Evolutionary conservation across 2,888 invertebrate genomes (phyloP).

Genomic region (Oxystoma pomonae): DNA sequence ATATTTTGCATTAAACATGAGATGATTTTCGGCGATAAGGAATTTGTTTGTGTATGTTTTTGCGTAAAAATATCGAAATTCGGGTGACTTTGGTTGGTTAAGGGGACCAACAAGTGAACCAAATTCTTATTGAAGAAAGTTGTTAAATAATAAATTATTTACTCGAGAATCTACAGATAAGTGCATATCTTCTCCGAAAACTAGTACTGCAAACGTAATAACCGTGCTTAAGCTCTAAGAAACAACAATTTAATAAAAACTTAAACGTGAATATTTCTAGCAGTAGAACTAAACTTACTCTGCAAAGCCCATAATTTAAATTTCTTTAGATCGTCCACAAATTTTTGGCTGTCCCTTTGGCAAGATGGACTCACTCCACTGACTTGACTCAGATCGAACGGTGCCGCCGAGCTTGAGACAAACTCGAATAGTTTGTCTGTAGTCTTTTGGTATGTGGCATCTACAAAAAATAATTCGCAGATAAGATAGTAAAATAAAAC

Average conservation of each 20-base stretch:
- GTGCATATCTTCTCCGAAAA: no score
- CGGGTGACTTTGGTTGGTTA: no score
- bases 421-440: constrained; percentile 35
- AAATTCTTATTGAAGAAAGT: no score
- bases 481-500: no score
- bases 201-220: no score
- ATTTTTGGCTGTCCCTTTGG: constrained; percentile 38
- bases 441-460: constrained; percentile 35
- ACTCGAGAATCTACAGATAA: no score
- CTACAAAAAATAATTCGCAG: constrained; percentile 37
- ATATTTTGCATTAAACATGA: not conserved
- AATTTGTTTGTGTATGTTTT: not conserved
- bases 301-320: constrained; percentile 46
- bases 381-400: constrained; percentile 40
- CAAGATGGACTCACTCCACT: constrained; percentile 40
- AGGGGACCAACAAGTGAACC: no score
- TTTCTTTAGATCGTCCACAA: constrained; percentile 37
- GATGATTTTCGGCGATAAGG: not conserved
- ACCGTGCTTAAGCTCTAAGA: no score
- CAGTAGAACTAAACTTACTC: constrained; percentile 40
- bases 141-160: no score
- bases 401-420: constrained; percentile 37
- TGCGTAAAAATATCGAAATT: no score
- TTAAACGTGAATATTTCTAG: no score
- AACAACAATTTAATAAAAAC: no score